A percentile compares a stretch with the other conserved stretches of the same genome.
Conservation (phyloP, 2,888 invertebrate species). For the Drosophila affinis region DNA sequence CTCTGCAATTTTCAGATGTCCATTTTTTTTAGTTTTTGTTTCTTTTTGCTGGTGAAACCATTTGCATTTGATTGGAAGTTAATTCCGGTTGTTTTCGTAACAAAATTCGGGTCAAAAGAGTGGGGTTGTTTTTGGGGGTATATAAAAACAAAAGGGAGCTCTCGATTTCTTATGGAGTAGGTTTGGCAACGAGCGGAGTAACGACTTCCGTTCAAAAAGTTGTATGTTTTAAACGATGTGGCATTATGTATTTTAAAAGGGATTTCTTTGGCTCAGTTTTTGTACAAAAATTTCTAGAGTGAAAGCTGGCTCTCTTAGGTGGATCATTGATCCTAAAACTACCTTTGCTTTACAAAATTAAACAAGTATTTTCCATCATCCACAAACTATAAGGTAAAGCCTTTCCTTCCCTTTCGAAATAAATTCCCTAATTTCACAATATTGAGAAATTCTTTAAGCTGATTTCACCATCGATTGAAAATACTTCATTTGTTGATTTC, state of each 20-base stretch:
- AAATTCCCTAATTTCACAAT: not conserved
- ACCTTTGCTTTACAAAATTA: too few species aligned
- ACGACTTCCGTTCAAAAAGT: not conserved
- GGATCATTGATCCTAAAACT: not conserved
- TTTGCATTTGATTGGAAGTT: slow-evolving; percentile 44
- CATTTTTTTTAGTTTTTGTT: not conserved
- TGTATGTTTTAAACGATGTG: not conserved
- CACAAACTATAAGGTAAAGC: not conserved
- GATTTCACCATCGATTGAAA: not conserved
- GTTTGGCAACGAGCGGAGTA: not conserved
- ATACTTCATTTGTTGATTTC: not conserved
- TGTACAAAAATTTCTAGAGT: not conserved
- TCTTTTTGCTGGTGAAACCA: slow-evolving; percentile 10
- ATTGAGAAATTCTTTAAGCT: not conserved
- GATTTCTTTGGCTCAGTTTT: not conserved
- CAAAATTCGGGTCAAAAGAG: slow-evolving; percentile 36
- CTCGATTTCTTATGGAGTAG: not conserved
- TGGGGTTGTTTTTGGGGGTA: slow-evolving; percentile 12
- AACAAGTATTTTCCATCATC: not conserved
- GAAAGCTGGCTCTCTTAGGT: not conserved
- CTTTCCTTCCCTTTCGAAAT: too few species aligned
- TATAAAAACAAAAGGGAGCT: slow-evolving; percentile 16
- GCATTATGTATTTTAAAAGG: not conserved
- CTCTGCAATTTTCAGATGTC: slow-evolving; percentile 30
- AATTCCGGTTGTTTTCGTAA: slow-evolving; percentile 35